Base-by-base conservation (phyloP, 2,113 vertebrate genomes). In the Panthera tigris region DNA sequence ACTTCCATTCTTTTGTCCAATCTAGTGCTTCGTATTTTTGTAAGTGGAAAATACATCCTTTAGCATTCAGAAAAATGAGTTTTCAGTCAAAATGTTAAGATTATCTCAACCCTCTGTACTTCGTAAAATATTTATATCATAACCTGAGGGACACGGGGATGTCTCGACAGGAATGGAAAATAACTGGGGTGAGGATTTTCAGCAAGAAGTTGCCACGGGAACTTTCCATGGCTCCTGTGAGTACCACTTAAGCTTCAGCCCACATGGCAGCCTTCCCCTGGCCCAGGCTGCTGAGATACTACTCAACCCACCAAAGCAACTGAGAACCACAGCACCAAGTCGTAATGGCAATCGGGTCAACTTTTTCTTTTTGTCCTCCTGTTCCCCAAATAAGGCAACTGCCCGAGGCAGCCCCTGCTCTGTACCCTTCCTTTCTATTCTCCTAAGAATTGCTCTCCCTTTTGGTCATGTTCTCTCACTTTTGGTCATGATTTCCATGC, bases 91-190 rank as follows among this genome's bases (percentile, higher is more conserved):
- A 91, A 45, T 92, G 71, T 97, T 97, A 95, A 68, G 90, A 88
- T 96, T 96, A 94, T 57, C 85, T 82, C 91, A 95, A 88, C 65
- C 65, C 69, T 97, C 93, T 68, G 65, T 95, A 85, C 65, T 85
- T 98, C 4, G 39, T 96, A 91, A 96, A 97, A 97, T 97, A 98
- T 97, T 96, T 97, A 95, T 85, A 73, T 95, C 80, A 94, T 97
- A 97, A 98, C 97, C 95, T 85, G 92, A 97, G 94, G 96, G 94
- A 96, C 84, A 78, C 12, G 5, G 41, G 39, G 76, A 92, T 94
- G 50, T 94, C 87, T 97, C 66, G 18, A 94, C 88, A 97, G 79
- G 93, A 97, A 93, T 93, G 92, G 88, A 94, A 95, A 95, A 81
- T 93, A 98, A 97, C 92, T 74, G 52, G 57, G 23, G 76, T 97